A percentile compares a stretch with the other conserved stretches of the same genome.
Evolutionary conservation across 2,797 vertebrate genomes (phyloP).

Genomic region (Cossypha dichroa): DNA sequence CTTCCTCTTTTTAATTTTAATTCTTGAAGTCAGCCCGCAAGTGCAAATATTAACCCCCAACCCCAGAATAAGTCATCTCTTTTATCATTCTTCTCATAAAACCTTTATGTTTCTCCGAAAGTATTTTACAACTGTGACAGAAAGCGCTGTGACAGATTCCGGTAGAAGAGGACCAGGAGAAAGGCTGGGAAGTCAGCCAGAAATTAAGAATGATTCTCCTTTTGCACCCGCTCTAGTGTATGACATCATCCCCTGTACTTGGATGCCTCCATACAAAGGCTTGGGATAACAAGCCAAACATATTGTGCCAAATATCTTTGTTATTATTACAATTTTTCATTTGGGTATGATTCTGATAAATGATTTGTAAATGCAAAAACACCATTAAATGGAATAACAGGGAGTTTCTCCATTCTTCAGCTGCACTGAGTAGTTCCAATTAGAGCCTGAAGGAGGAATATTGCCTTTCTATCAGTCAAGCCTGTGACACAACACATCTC

Average conservation of each 20-base stretch:
- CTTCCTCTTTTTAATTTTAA: constrained; percentile 50
- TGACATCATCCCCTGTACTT: constrained; percentile 75
- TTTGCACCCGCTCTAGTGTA: constrained; percentile 61
- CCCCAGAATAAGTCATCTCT: constrained; percentile 62
- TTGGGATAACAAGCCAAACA: constrained; percentile 55
- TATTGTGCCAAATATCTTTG: constrained; percentile 67
- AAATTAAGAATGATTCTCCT: constrained; percentile 65
- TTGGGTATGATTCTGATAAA: constrained; percentile 67
- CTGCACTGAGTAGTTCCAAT: constrained; percentile 65
- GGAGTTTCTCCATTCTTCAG: constrained; percentile 64
- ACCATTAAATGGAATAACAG: constrained; percentile 67
- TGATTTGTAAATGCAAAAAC: constrained; percentile 68
- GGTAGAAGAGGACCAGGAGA: constrained; percentile 64
- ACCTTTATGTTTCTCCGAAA: constrained; percentile 80
- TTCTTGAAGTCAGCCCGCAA: constrained; percentile 49
- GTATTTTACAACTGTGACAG: constrained; percentile 79
- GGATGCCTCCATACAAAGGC: constrained; percentile 15
- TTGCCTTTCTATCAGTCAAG: constrained; percentile 72
- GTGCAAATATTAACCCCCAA: constrained; percentile 73
- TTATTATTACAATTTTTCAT: constrained; percentile 65
- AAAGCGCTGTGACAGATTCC: constrained; percentile 76
- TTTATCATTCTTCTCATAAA: constrained; percentile 80
- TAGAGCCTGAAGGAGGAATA: constrained; percentile 66
- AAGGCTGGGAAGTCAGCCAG: constrained; percentile 79
- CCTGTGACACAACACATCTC: constrained; percentile 66